Evolutionary conservation across 2,888 invertebrate genomes (phyloP).

Genomic region (Epiperipatus broadwayi): DNA sequence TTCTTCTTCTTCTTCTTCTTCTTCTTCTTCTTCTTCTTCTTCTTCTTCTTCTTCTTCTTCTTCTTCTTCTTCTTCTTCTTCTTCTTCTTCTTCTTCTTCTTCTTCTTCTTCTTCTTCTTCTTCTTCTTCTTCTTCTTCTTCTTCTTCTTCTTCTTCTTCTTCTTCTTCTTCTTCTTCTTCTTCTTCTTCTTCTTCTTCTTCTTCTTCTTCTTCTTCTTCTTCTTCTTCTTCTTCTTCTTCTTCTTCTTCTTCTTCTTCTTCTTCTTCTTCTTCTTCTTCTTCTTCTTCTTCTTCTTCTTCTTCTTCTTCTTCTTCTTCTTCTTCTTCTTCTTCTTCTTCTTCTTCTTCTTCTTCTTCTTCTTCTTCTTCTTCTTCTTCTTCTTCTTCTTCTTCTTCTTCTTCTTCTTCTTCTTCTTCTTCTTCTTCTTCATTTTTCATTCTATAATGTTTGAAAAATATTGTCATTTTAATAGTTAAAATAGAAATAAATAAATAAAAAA

Average conservation of each 20-base stretch:
- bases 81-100: not conserved
- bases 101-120: not conserved
- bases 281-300: not conserved
- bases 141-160: not conserved
- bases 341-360: not conserved
- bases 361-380: not conserved
- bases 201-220: not conserved
- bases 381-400: not conserved
- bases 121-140: not conserved
- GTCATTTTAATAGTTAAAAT: too few relatives aligned
- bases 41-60: not conserved
- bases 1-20: not conserved
- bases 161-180: not conserved
- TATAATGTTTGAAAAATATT: too few relatives aligned
- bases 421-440: too few relatives aligned
- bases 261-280: not conserved
- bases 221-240: not conserved
- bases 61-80: not conserved
- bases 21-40: not conserved
- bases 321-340: not conserved
- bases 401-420: not conserved
- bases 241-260: not conserved
- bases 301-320: not conserved
- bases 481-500: too few relatives aligned
- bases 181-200: not conserved